Conservation (phyloP, 2,113 vertebrate genomes). For the Crocuta crocuta region DNA sequence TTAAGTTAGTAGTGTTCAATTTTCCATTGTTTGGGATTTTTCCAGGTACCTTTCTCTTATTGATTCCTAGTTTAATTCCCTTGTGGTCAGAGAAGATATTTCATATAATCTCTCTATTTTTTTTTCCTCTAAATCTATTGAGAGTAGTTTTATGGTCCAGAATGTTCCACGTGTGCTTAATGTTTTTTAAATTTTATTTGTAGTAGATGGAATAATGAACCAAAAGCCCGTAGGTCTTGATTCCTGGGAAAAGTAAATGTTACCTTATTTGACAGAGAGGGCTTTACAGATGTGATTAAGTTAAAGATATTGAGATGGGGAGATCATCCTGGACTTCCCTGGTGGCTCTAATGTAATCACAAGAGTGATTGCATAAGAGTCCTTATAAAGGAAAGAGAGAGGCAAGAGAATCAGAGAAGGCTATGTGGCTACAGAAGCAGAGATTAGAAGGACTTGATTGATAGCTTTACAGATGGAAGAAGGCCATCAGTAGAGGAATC, state of each 20-base stretch:
- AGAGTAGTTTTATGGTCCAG: background rate
- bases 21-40: background rate
- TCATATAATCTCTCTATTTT: background rate
- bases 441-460: background rate
- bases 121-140: background rate
- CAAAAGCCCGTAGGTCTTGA: background rate
- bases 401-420: background rate
- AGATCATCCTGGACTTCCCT: background rate
- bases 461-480: background rate
- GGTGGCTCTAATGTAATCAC: background rate
- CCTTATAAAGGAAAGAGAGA: background rate
- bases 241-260: background rate
- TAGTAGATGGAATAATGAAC: conserved; percentile 2
- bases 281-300: background rate
- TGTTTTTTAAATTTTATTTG: background rate
- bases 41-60: background rate
- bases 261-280: conserved; percentile 41
- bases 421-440: background rate
- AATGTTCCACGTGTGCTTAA: background rate
- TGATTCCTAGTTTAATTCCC: background rate
- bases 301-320: conserved; percentile 9
- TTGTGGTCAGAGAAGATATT: conserved; percentile 13
- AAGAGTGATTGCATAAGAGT: background rate
- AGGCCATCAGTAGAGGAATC: background rate
- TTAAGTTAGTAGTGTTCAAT: background rate